Conservation (phyloP, 2,888 invertebrate genomes). For the Molorchus minor region DNA sequence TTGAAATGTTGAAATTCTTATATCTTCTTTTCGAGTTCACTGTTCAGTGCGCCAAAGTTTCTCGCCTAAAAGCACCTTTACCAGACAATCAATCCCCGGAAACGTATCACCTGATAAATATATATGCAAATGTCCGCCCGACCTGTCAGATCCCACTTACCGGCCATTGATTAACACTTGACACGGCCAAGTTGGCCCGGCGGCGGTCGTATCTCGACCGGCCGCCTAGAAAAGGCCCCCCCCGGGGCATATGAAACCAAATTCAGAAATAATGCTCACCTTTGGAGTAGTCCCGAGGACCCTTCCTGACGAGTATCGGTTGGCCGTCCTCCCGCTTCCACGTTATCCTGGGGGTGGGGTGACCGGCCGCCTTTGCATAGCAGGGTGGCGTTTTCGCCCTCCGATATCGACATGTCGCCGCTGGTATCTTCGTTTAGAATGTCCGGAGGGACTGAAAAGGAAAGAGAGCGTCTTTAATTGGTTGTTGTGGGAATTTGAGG, state of each 20-base stretch:
- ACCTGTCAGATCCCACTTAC: not conserved
- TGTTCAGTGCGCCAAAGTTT: too few relatives aligned
- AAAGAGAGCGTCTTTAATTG: slow-evolving; percentile 13
- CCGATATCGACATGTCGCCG: slow-evolving; percentile 76
- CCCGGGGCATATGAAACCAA: slow-evolving; percentile 2
- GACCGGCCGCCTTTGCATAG: slow-evolving; percentile 78
- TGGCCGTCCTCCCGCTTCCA: slow-evolving; percentile 71
- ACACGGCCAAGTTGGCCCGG: not conserved
- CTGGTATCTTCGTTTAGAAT: slow-evolving; percentile 81
- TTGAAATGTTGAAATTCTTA: too few relatives aligned
- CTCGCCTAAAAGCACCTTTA: too few relatives aligned
- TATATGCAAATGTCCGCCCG: not conserved
- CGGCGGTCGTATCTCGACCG: not conserved
- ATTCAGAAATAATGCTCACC: slow-evolving; percentile 51
- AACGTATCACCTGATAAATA: not conserved
- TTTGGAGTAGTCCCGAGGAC: slow-evolving; percentile 61
- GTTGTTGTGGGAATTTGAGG: too few relatives aligned
- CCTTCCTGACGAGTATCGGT: slow-evolving; percentile 62
- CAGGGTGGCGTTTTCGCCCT: slow-evolving; percentile 78
- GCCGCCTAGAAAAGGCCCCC: not conserved
- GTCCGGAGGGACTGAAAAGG: slow-evolving; percentile 78
- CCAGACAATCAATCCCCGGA: too few relatives aligned
- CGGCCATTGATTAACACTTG: not conserved
- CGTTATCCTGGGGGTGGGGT: slow-evolving; percentile 72
- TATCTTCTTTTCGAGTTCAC: too few relatives aligned